Conservation (phyloP, 2,113 vertebrate species). For the Micromys minutus region DNA sequence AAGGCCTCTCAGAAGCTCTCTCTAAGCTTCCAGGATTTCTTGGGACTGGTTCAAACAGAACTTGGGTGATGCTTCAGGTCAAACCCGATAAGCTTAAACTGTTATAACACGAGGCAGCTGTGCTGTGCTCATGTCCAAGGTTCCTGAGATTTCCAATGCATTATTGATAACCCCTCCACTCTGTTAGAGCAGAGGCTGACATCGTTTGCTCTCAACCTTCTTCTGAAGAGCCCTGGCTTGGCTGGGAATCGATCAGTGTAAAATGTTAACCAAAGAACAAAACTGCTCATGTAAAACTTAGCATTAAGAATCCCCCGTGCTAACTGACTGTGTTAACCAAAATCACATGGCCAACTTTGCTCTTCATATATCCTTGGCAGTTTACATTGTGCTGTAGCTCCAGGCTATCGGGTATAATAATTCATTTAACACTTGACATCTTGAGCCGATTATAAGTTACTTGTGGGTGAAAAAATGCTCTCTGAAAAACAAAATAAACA, state of each 20-base stretch:
- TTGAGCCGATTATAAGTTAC: slow-evolving; percentile 48
- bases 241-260: slow-evolving; percentile 68
- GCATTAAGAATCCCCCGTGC: slow-evolving; percentile 6
- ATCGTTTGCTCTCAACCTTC: slow-evolving; percentile 79
- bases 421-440: slow-evolving; percentile 34
- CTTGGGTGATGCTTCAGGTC: slow-evolving; percentile 70
- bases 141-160: slow-evolving; percentile 82
- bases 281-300: slow-evolving; percentile 67
- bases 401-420: not conserved
- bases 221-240: slow-evolving; percentile 79
- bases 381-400: not conserved
- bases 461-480: not conserved
- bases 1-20: slow-evolving; percentile 21
- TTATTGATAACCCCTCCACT: slow-evolving; percentile 87
- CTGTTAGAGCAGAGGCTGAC: slow-evolving; percentile 82
- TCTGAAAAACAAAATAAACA: slow-evolving; percentile 39
- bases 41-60: slow-evolving; percentile 24
- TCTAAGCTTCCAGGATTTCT: slow-evolving; percentile 9
- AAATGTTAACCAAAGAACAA: slow-evolving; percentile 71
- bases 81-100: slow-evolving; percentile 79
- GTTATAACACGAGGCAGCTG: slow-evolving; percentile 74
- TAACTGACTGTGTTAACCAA: slow-evolving; percentile 40
- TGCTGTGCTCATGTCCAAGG: slow-evolving; percentile 74
- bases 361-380: not conserved
- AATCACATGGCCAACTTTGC: slow-evolving; percentile 12